These are phyloP conservation scores for Theristicus caerulescens DNA, from an alignment of 2,113 vertebrate genomes.

Conservation along the genomic window DNA sequence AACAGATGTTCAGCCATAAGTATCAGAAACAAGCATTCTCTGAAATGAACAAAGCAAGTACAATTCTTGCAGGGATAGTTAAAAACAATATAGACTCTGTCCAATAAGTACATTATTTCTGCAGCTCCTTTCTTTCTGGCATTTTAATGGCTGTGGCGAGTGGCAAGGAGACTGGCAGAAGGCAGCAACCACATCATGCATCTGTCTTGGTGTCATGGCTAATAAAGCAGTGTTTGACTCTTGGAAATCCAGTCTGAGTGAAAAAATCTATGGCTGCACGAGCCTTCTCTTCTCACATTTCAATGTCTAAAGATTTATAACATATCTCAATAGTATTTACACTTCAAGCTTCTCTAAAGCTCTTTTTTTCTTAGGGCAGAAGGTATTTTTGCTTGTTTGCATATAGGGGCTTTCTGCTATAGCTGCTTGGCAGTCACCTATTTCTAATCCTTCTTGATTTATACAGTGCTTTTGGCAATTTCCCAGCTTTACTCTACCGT, in stretches of 20 bases:
- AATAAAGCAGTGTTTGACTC: background rate
- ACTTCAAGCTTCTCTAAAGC: background rate
- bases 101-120: background rate
- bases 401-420: background rate
- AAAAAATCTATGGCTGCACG: background rate
- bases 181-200: background rate
- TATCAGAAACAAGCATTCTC: background rate
- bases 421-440: background rate
- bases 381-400: background rate
- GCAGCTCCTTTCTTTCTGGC: background rate
- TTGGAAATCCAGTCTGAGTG: background rate
- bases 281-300: background rate
- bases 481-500: background rate
- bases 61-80: background rate
- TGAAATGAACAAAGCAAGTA: background rate
- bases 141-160: background rate
- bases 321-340: background rate
- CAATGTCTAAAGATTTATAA: background rate
- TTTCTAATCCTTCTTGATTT: background rate
- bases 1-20: slow-evolving; percentile 19
- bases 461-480: background rate
- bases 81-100: background rate
- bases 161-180: background rate
- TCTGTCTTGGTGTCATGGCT: background rate
- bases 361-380: background rate